Percentiles rank a stretch among this genome's conserved stretches.
Conservation (phyloP, 2,888 invertebrate species). For the Bellardia pandia region DNA sequence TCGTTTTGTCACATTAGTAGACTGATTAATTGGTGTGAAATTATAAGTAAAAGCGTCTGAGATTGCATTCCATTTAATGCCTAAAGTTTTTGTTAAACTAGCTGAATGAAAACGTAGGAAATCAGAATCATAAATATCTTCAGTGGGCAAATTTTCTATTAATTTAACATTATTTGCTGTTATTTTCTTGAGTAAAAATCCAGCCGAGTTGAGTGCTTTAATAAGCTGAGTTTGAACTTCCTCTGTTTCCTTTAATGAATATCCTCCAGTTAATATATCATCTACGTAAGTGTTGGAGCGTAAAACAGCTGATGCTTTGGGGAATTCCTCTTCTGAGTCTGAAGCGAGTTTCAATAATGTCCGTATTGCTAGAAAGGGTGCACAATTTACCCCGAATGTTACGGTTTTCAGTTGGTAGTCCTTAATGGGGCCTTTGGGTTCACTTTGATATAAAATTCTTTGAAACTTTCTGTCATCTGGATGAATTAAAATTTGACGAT, state of each 20-base stretch:
- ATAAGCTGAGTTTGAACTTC: not conserved
- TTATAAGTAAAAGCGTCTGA: not conserved
- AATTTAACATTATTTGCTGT: not conserved
- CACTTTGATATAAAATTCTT: too few relatives aligned
- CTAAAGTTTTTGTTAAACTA: not conserved
- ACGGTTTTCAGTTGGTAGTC: not conserved
- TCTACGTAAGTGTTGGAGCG: not conserved
- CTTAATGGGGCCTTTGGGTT: not conserved
- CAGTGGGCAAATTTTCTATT: not conserved
- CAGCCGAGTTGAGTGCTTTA: not conserved
- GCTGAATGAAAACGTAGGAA: not conserved
- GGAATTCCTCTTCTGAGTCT: not conserved
- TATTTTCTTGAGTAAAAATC: not conserved
- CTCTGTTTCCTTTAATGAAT: not conserved
- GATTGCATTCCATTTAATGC: not conserved
- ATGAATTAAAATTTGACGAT: conserved; percentile 65
- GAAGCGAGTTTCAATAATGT: not conserved
- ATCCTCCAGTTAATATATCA: not conserved
- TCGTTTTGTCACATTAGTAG: too few relatives aligned
- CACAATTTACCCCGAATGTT: too few relatives aligned
- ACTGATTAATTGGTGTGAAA: not conserved
- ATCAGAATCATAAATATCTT: not conserved
- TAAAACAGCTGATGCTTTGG: not conserved
- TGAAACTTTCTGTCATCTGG: conserved; percentile 23
- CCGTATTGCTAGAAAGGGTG: too few relatives aligned